Evolutionary conservation across 2,888 invertebrate genomes (phyloP).

Genomic region (Griposia aprilina): DNA sequence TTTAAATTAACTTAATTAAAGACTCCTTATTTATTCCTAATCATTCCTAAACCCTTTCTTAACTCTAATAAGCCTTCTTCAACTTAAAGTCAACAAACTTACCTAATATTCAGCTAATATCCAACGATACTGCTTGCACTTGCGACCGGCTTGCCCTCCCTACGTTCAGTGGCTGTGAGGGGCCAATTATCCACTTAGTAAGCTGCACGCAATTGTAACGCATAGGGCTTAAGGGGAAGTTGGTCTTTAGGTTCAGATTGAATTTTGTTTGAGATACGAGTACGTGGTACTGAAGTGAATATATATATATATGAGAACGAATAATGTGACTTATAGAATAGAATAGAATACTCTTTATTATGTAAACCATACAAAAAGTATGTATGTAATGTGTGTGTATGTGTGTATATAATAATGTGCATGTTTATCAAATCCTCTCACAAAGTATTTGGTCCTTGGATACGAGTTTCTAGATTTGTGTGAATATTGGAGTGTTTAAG

Average conservation of each 20-base stretch:
- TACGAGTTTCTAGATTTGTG: too few species aligned
- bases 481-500: neutral
- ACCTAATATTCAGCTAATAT: conserved; percentile 51
- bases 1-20: neutral
- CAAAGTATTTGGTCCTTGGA: neutral
- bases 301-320: neutral
- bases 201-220: conserved; percentile 64
- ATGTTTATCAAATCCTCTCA: neutral
- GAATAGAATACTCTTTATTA: too few species aligned
- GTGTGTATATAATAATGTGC: neutral
- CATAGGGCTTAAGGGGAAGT: conserved; percentile 63
- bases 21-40: neutral
- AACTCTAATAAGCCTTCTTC: neutral
- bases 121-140: conserved; percentile 50
- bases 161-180: conserved; percentile 49
- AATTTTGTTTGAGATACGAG: conserved; percentile 6
- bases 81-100: conserved; percentile 26
- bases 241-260: neutral
- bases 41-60: neutral
- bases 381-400: too few species aligned
- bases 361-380: too few species aligned
- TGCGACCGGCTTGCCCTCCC: conserved; percentile 43
- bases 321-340: too few species aligned
- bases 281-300: neutral
- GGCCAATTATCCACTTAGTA: conserved; percentile 62